Conservation (phyloP, 2,797 vertebrate species). For the Spheniscus humboldti region DNA sequence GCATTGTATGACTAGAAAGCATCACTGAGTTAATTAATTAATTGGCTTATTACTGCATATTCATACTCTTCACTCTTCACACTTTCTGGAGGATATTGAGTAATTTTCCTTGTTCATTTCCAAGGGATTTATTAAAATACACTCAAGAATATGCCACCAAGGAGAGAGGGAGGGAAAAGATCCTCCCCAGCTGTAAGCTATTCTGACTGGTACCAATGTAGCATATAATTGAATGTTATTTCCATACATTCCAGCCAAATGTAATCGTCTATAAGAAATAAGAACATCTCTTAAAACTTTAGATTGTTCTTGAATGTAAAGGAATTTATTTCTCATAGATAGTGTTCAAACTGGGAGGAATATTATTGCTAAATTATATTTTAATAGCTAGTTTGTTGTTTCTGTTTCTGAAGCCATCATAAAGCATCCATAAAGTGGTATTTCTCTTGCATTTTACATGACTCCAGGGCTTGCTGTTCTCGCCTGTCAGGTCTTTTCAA, state of each 20-base stretch:
- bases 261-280: constrained; percentile 35
- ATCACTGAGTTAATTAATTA: not conserved
- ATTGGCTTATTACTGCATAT: not conserved
- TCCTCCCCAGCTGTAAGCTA: constrained; percentile 45
- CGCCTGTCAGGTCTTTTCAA: constrained; percentile 93
- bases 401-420: constrained; percentile 62
- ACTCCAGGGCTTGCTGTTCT: constrained; percentile 88
- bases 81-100: not conserved
- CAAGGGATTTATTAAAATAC: constrained; percentile 17
- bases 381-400: constrained; percentile 65
- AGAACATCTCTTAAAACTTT: not conserved
- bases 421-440: constrained; percentile 76
- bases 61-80: not conserved
- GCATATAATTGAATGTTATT: constrained; percentile 63
- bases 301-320: constrained; percentile 8
- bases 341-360: constrained; percentile 27
- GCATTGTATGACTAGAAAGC: not conserved
- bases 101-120: not conserved
- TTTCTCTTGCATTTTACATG: constrained; percentile 95
- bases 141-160: not conserved
- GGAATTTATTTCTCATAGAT: constrained; percentile 19
- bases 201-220: constrained; percentile 60
- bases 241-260: constrained; percentile 25
- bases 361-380: constrained; percentile 59
- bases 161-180: not conserved